Percentiles rank a stretch among this genome's conserved stretches.
These are phyloP conservation scores for Petrocephalus microphthalmus DNA, from an alignment of 2,113 vertebrate species.

Conservation along the genomic window DNA sequence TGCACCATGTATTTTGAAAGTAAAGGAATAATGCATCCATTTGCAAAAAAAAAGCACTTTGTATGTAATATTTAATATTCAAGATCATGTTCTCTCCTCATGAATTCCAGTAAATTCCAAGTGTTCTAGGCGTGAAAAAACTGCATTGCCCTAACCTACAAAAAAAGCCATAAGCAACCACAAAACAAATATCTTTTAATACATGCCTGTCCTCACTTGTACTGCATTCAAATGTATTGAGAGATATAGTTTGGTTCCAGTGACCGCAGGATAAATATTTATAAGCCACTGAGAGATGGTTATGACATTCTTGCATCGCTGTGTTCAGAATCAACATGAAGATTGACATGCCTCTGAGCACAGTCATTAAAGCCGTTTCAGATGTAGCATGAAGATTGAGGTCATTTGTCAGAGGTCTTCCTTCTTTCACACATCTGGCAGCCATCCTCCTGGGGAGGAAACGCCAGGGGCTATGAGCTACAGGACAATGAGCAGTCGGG, in stretches of 20 bases:
- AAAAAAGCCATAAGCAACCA: not conserved
- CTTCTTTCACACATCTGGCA: conserved; percentile 5
- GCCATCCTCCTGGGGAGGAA: not conserved
- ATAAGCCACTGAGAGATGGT: not conserved
- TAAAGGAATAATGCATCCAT: not conserved
- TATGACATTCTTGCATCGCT: not conserved
- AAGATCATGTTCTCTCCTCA: not conserved
- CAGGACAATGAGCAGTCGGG: not conserved
- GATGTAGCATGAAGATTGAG: not conserved
- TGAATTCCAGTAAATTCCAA: not conserved
- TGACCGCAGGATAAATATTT: not conserved
- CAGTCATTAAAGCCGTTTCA: conserved; percentile 10
- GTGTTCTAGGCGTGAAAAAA: not conserved
- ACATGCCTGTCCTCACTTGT: not conserved
- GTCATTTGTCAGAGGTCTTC: conserved; percentile 1
- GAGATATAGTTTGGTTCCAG: not conserved
- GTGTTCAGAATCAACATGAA: not conserved
- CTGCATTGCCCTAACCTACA: not conserved
- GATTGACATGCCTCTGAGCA: not conserved
- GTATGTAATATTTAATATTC: not conserved
- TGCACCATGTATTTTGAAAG: not conserved
- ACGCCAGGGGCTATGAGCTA: not conserved
- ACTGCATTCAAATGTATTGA: not conserved
- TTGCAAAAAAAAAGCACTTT: not conserved
- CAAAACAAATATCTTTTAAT: not conserved